Evolutionary conservation across 2,113 vertebrate genomes (phyloP).

Genomic region (Thunnus maccoyii): DNA sequence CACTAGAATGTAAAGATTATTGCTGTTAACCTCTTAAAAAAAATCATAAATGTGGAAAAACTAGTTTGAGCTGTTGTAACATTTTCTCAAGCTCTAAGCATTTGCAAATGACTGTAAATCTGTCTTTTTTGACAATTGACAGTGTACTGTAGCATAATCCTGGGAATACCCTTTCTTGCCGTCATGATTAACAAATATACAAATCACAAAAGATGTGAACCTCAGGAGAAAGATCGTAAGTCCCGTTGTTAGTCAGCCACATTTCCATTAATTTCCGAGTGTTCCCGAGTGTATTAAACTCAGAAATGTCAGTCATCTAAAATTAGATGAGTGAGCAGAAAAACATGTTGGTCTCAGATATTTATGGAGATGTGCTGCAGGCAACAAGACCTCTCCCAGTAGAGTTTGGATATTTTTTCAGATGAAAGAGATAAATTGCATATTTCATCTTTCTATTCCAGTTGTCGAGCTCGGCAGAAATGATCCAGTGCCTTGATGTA

Average conservation of each 20-base stretch:
- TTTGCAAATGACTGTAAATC: constrained; percentile 8
- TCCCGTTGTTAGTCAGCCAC: constrained; percentile 18
- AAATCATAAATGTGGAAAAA: neutral
- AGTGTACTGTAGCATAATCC: neutral
- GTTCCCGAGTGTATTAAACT: constrained; percentile 36
- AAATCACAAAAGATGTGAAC: constrained; percentile 31
- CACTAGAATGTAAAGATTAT: neutral
- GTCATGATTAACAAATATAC: constrained; percentile 25
- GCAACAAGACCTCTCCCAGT: constrained; percentile 33
- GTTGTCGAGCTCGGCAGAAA: constrained; percentile 33
- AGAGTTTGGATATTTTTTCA: constrained; percentile 34
- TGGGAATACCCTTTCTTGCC: constrained; percentile 12
- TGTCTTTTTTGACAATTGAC: constrained; percentile 6
- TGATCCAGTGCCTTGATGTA: neutral
- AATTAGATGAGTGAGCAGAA: constrained; percentile 60
- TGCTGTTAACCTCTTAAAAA: neutral
- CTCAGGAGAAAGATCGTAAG: constrained; percentile 23
- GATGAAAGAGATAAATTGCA: constrained; percentile 36
- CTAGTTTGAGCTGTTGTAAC: neutral
- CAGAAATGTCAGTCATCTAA: constrained; percentile 61
- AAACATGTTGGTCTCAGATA: constrained; percentile 57
- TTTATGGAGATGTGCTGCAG: constrained; percentile 50
- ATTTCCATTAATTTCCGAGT: constrained; percentile 28
- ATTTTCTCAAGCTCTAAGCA: neutral
- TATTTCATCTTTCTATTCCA: constrained; percentile 46